These are phyloP conservation scores for Syrmaticus mikado DNA, from an alignment of 2,113 vertebrate genomes.

Conservation along the genomic window DNA sequence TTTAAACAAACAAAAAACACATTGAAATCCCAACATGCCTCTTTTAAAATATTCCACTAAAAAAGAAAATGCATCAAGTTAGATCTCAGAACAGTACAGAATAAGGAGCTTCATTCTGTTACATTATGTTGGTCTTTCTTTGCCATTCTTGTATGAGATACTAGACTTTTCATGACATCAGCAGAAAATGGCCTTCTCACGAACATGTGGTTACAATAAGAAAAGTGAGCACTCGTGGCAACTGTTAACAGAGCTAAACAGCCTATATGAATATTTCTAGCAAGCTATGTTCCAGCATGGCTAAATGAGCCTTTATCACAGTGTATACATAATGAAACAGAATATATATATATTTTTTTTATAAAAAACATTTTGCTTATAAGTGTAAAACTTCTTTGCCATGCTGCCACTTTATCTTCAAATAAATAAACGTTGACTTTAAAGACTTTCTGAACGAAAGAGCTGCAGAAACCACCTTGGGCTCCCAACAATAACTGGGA, in stretches of 20 bases:
- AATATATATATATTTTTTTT: background rate
- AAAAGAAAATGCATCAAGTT: background rate
- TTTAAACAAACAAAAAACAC: background rate
- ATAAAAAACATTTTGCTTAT: background rate
- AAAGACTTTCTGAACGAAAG: background rate
- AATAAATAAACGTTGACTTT: background rate
- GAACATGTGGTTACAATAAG: background rate
- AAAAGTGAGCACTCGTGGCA: background rate
- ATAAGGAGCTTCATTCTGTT: background rate
- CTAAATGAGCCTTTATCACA: background rate
- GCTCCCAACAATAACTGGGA: background rate
- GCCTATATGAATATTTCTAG: background rate
- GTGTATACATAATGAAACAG: background rate
- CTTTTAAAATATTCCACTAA: background rate
- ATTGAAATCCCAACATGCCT: rapidly evolving
- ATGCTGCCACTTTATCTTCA: background rate
- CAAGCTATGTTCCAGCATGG: background rate
- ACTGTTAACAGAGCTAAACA: background rate
- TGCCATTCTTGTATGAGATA: background rate
- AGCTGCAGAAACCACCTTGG: background rate
- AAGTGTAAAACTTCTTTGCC: background rate
- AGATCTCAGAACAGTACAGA: background rate
- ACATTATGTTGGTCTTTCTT: background rate
- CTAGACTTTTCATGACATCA: background rate
- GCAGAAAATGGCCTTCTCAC: background rate